Conservation (phyloP, 2,113 vertebrate species). For the Proteles cristata region DNA sequence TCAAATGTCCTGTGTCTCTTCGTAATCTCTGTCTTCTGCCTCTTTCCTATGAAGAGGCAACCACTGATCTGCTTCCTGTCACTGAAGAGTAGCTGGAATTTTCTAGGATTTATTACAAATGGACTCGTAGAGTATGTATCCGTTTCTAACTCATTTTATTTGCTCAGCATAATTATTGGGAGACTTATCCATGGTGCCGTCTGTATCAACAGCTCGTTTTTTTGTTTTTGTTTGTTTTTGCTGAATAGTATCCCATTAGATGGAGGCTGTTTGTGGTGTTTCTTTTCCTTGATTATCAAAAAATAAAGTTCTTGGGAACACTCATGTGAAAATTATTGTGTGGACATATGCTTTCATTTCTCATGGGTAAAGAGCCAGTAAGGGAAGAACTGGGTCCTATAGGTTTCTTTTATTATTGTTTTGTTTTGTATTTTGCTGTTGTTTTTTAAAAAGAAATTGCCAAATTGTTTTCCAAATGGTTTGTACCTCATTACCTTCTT, state of each 20-base stretch:
- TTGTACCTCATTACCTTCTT: not conserved
- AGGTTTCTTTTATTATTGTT: not conserved
- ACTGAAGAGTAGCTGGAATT: not conserved
- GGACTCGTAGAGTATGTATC: no score
- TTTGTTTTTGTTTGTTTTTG: not conserved
- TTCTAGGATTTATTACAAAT: not conserved
- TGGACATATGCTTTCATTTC: not conserved
- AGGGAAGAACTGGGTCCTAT: not conserved
- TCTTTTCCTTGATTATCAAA: not conserved
- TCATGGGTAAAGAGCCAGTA: not conserved
- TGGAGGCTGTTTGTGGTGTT: not conserved
- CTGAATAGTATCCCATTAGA: not conserved
- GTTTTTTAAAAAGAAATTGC: not conserved
- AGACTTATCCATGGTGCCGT: not conserved
- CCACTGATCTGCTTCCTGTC: not conserved
- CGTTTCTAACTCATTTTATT: not conserved
- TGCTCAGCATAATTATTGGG: not conserved
- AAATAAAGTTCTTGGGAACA: not conserved
- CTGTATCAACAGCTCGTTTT: not conserved
- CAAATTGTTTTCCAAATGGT: not conserved
- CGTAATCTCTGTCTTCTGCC: not conserved
- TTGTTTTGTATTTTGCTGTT: not conserved
- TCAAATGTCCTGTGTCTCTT: not conserved
- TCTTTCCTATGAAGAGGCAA: not conserved
- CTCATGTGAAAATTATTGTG: not conserved